phyloP scores from a whole-genome alignment of 1,140 invertebrate genomes.

The Drosophila fuyamai region DNA sequence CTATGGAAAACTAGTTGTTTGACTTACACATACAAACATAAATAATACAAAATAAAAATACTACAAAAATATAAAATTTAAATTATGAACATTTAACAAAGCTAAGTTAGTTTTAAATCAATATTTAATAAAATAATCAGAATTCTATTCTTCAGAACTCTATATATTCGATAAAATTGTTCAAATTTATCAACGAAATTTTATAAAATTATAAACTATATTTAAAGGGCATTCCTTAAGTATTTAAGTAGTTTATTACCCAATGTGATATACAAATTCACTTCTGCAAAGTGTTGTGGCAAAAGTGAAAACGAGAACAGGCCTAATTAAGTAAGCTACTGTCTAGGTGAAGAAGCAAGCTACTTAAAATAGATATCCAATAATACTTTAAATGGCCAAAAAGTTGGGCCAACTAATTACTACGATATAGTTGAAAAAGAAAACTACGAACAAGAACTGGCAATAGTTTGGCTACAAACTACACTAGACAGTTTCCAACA shows the following conservation, averaged over 20 bases:
- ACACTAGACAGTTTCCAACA: slow-evolving; percentile 46
- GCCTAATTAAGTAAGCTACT: slow-evolving; percentile 20
- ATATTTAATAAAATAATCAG: background rate
- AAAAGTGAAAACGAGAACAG: slow-evolving; percentile 38
- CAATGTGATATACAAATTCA: background rate
- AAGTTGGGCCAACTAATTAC: slow-evolving; percentile 42
- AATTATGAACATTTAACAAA: background rate
- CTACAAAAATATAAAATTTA: background rate
- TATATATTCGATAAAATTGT: too few species aligned
- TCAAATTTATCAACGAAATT: background rate
- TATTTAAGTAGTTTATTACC: background rate
- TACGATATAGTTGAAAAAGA: slow-evolving; percentile 31
- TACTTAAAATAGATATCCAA: slow-evolving; percentile 34
- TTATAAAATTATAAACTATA: too few species aligned
- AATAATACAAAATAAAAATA: background rate
- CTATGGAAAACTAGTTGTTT: too few species aligned
- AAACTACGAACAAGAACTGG: slow-evolving; percentile 46
- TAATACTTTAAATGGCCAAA: slow-evolving; percentile 40
- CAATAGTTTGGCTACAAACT: slow-evolving; percentile 45
- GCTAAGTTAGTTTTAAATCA: background rate
- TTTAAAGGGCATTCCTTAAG: background rate
- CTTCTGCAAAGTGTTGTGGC: slow-evolving; percentile 15
- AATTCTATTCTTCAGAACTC: too few species aligned
- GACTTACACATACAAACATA: background rate
- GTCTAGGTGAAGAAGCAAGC: slow-evolving; percentile 27